A percentile compares a stretch with the other conserved stretches of the same genome.
These are phyloP conservation scores for Fukomys damarensis DNA, from an alignment of 2,113 vertebrate genomes.

Conservation along the genomic window DNA sequence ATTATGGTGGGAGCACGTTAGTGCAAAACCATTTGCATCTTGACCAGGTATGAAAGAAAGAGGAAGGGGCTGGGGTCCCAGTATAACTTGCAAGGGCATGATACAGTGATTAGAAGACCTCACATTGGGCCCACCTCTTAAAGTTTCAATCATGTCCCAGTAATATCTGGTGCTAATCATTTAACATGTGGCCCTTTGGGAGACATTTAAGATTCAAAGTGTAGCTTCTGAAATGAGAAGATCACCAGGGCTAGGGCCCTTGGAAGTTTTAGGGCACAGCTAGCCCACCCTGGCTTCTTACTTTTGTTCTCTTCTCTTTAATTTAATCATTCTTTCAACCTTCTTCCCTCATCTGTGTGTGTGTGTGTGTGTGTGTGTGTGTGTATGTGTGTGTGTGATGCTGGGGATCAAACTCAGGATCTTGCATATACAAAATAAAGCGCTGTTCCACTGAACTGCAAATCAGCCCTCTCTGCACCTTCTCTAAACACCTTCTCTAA, in stretches of 20 bases:
- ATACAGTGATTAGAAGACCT: not conserved
- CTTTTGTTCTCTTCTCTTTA: not conserved
- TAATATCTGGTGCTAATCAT: not conserved
- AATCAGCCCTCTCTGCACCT: not conserved
- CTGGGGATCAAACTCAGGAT: not conserved
- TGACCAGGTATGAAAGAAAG: not conserved
- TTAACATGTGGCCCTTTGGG: not conserved
- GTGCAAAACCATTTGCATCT: not conserved
- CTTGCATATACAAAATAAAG: not conserved
- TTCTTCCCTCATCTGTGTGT: too few relatives aligned
- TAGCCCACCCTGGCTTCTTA: not conserved
- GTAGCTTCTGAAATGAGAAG: not conserved
- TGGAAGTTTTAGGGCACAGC: not conserved
- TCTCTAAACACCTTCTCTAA: slow-evolving; percentile 1
- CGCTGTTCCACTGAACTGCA: not conserved
- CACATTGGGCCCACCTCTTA: not conserved
- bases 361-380: too few relatives aligned
- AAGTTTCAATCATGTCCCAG: not conserved
- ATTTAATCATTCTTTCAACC: not conserved
- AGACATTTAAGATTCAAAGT: not conserved
- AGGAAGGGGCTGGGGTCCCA: not conserved
- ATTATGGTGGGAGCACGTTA: not conserved
- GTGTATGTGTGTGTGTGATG: not conserved
- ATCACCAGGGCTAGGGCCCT: not conserved
- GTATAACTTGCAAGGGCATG: not conserved